Base-by-base conservation (phyloP, 2,797 vertebrate genomes). In the Acanthurus tractus region DNA sequence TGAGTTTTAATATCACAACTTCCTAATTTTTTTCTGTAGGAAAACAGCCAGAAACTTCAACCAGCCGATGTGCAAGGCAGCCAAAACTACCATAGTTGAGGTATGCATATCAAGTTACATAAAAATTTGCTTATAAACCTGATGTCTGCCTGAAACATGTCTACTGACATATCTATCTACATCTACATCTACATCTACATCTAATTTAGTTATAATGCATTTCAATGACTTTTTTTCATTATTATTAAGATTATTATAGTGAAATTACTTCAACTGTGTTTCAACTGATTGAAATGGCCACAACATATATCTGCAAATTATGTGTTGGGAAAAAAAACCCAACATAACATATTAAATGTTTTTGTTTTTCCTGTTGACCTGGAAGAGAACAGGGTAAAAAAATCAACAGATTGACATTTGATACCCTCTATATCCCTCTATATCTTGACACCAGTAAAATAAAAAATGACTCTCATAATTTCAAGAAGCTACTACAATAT, bases 31-130 rank as follows among this genome's bases (percentile, higher is more conserved):
- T 65, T 7, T 61, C 14, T 82, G 14, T 12, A 99, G 98, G 85
- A 99, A 98, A 94, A 99, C 97, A 0, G 98, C 98, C 45, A 96
- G 97, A 83, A 99, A 99, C 90, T 99, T 99, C 91, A 99, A 99
- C 88, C 96, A 97, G 72, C 97, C 98, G 0, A 99, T 99, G 98
- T 99, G 98, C 90, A 99, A 99, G 92, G 98, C 98, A 87, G 97
- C 98, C 29, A 95, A 93, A 85, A 96, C 93, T 82, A 99, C 98
- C 14, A 94, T 99, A 18, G 97, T 99, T 34, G 98, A 99, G 97
- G 98, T 99, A 95, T 57, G 93, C 38, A 56, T 48, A 67, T 64
- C 4, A 9, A 42, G 5, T 25, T 63, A 22, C 50, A 65, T 36
- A 64, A 2, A 64, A 20, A 7, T 15, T 52, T 22, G 17, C n/a